Conservation (phyloP, 2,888 invertebrate species). For the Chymomyza fuscimana region DNA sequence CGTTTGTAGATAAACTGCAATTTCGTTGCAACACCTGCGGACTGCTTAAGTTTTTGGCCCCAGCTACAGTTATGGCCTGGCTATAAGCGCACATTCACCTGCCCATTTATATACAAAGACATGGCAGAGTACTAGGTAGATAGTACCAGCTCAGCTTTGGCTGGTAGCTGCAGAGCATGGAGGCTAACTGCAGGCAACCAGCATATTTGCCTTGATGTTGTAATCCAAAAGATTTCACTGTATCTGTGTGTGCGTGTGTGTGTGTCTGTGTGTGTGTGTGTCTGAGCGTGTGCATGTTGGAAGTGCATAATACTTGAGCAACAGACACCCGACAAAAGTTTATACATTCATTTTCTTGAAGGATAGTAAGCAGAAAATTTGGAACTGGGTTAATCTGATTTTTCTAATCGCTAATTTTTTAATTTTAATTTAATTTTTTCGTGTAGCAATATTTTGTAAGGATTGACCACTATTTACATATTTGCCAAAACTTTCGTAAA, state of each 20-base stretch:
- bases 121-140: background rate
- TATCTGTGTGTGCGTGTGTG: conserved; percentile 16
- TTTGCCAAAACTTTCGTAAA: no score
- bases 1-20: conserved; percentile 65
- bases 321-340: conserved; percentile 37
- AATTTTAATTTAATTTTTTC: no score
- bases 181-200: conserved; percentile 17
- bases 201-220: conserved; percentile 58
- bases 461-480: no score
- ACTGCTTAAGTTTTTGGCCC: conserved; percentile 63
- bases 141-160: background rate
- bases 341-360: background rate
- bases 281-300: conserved; percentile 9
- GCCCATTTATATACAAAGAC: background rate
- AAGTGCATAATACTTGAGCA: conserved; percentile 72
- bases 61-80: conserved; percentile 52
- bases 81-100: conserved; percentile 43
- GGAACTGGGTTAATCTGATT: no score
- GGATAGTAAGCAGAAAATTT: no score
- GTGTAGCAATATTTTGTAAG: no score
- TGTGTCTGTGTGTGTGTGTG: conserved; percentile 4
- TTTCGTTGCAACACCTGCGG: conserved; percentile 70
- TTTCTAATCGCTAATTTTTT: no score
- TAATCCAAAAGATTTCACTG: conserved; percentile 66
- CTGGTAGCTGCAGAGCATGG: background rate